Evolutionary conservation across 2,888 invertebrate genomes (phyloP), one percentile per base, ranked within the genome.

Genomic region (Elegia similella): DNA sequence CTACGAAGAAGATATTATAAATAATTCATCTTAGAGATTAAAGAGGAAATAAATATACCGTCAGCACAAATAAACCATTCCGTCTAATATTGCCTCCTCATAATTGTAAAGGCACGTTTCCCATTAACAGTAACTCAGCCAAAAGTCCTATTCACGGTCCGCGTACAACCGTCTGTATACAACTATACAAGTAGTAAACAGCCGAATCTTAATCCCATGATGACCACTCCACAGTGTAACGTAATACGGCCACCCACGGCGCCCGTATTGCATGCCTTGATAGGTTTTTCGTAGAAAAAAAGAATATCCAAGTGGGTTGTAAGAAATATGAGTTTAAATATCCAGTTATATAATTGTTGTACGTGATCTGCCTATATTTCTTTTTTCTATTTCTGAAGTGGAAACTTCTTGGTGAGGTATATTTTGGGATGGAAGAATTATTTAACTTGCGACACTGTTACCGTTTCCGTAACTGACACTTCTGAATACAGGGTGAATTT

Each of bases 81-180:
- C 12, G 32, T 16, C 32, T 50, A 15, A 50, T 32, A 50, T 50
- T 16, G 32, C 32, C 16, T 16, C 34, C 34, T 16, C 16, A 50
- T 32, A 16, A 50, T 50, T 32, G 48, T 50, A 7, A 38, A 50
- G 34, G 34, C 50, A 50, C 50, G 50, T 50, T 50, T 50, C 50
- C 34, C 17, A 50, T 54, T 54, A 54, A 54, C 43, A 54, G 53
- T 54, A 54, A 54, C 30, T 54, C 53, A 54, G 30, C 15, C 53
- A 32, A 43, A 54, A 54, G 29, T 30, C 16, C 53, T 43, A 54
- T 54, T 54, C 43, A 54, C n/a, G 53, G 30, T 42, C 43, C 43
- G 43, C 43, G 29, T 42, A n/a, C n/a, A n/a, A n/a, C n/a, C n/a
- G n/a, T n/a, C n/a, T n/a, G n/a, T n/a, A n/a, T n/a, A n/a, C n/a